These are phyloP conservation scores for Dicrostonyx torquatus DNA, from an alignment of 2,797 vertebrate genomes.

Conservation along the genomic window DNA sequence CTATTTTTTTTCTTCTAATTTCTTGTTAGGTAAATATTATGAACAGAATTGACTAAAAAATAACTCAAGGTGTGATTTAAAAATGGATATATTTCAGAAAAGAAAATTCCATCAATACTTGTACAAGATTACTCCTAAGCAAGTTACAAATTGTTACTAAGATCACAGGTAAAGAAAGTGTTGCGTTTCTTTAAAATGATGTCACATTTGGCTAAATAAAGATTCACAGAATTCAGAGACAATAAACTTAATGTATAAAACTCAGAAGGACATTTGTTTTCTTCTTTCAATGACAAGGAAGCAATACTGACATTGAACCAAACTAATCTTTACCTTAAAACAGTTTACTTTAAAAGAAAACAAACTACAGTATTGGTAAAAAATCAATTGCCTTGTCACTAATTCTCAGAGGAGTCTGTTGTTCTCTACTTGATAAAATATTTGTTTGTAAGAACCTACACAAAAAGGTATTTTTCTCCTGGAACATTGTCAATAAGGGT, in stretches of 20 bases:
- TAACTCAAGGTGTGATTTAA: neutral
- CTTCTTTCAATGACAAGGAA: neutral
- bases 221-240: neutral
- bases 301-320: neutral
- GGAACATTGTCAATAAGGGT: neutral
- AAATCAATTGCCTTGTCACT: neutral
- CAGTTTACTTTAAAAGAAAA: slow-evolving; percentile 21
- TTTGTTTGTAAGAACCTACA: neutral
- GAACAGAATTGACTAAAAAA: neutral
- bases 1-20: neutral
- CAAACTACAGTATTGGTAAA: neutral
- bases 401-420: neutral
- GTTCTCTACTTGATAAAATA: neutral
- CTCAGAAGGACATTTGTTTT: neutral
- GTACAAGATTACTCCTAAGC: neutral
- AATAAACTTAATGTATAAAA: neutral
- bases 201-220: slow-evolving; percentile 10
- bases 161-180: neutral
- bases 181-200: neutral
- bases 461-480: neutral
- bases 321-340: neutral
- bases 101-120: neutral
- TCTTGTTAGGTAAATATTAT: neutral
- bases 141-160: neutral
- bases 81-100: neutral